phyloP scores from a whole-genome alignment of 2,888 invertebrate species.

The Ochropacha duplaris region DNA sequence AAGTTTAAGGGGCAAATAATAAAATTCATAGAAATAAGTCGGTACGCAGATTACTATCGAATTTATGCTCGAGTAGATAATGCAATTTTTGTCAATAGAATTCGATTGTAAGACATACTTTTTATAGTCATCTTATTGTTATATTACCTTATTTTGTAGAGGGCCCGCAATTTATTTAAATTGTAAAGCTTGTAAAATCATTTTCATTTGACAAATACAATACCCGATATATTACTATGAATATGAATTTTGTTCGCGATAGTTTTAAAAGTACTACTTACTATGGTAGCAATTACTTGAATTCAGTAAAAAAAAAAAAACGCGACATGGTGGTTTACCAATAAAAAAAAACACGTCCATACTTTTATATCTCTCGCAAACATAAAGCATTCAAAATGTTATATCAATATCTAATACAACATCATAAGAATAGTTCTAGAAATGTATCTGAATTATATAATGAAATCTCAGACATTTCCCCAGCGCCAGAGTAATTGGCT shows the following conservation, averaged over 20 bases:
- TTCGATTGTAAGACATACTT: slow-evolving; percentile 16
- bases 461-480: slow-evolving; percentile 5
- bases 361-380: neutral
- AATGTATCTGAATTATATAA: neutral
- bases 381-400: neutral
- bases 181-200: too few species aligned
- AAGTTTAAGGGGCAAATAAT: slow-evolving; percentile 28
- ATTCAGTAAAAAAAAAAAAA: too few species aligned
- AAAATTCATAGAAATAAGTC: slow-evolving; percentile 21
- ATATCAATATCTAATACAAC: neutral
- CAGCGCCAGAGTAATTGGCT: slow-evolving; percentile 36
- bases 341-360: neutral
- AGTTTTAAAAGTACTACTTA: too few species aligned
- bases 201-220: too few species aligned
- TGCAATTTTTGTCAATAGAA: slow-evolving; percentile 17
- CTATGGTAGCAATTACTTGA: too few species aligned
- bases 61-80: slow-evolving; percentile 21
- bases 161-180: too few species aligned
- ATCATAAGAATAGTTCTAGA: neutral
- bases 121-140: neutral
- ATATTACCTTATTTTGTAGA: too few species aligned
- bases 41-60: slow-evolving; percentile 15
- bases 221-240: too few species aligned
- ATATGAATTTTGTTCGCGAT: too few species aligned
- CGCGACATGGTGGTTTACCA: too few species aligned